Evolutionary conservation across 1,140 invertebrate genomes (phyloP).

Genomic region (Drosophila trapezifrons): DNA sequence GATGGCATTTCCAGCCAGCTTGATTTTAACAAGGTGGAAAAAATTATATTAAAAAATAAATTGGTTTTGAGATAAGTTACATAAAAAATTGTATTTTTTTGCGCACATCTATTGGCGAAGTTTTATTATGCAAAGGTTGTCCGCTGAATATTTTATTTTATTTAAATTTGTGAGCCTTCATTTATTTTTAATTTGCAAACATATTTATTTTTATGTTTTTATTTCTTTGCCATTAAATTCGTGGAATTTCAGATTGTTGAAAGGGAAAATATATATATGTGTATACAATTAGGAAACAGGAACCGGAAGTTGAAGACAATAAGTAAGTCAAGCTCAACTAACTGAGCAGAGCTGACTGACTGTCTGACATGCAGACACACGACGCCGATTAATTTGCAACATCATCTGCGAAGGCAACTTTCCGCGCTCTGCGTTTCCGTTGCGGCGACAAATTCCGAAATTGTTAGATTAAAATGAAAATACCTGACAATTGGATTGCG

Average conservation of each 20-base stretch:
- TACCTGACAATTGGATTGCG: slow-evolving; percentile 78
- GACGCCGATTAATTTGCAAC: slow-evolving; percentile 61
- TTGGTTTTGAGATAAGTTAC: background rate
- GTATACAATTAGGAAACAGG: slow-evolving; percentile 1
- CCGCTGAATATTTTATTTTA: background rate
- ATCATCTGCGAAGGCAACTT: slow-evolving; percentile 34
- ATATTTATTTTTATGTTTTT: slow-evolving; percentile 9
- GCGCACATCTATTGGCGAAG: no score
- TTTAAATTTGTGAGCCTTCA: background rate
- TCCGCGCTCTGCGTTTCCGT: slow-evolving; percentile 24
- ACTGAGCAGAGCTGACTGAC: slow-evolving; percentile 19
- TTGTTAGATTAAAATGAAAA: slow-evolving; percentile 81
- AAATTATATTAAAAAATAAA: slow-evolving; percentile 4
- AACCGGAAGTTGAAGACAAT: slow-evolving; percentile 39
- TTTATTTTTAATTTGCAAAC: slow-evolving; percentile 3
- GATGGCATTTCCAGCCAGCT: background rate
- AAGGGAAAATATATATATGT: background rate
- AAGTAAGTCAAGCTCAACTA: slow-evolving; percentile 38
- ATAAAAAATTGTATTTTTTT: no score
- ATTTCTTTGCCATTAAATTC: slow-evolving; percentile 38
- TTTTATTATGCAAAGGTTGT: no score
- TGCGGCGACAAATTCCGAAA: slow-evolving; percentile 62
- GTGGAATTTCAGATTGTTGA: slow-evolving; percentile 12
- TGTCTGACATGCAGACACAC: slow-evolving; percentile 32
- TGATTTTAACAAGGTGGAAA: background rate